These are phyloP conservation scores for Esox lucius DNA, from an alignment of 2,797 vertebrate species.

Conservation along the genomic window DNA sequence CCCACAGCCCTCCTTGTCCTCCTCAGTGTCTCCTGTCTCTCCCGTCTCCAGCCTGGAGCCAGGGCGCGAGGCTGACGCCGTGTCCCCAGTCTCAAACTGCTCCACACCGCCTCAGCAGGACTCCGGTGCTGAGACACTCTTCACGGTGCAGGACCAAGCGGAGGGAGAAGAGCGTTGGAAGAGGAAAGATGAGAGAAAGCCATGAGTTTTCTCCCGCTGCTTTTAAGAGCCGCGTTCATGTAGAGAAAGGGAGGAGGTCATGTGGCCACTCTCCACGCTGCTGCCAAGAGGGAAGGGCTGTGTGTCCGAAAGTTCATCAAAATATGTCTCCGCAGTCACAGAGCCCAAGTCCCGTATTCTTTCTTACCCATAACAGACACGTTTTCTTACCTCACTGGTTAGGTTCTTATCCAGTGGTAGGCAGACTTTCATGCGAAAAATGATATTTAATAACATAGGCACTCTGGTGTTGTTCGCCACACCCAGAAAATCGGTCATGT, in stretches of 20 bases:
- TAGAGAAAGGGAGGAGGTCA: neutral
- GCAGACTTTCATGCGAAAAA: no score
- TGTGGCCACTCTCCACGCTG: neutral
- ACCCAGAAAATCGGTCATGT: no score
- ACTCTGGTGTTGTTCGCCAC: no score
- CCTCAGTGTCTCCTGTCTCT: slow-evolving; percentile 45
- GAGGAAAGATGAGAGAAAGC: slow-evolving; percentile 41
- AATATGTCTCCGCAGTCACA: neutral
- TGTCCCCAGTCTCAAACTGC: slow-evolving; percentile 58
- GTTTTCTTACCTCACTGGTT: neutral
- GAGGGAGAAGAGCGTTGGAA: slow-evolving; percentile 35
- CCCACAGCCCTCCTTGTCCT: slow-evolving; percentile 69
- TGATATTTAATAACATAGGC: no score
- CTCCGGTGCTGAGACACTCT: slow-evolving; percentile 62
- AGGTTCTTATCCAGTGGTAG: no score
- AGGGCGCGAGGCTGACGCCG: slow-evolving; percentile 13
- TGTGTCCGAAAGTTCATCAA: neutral
- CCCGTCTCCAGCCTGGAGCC: slow-evolving; percentile 32
- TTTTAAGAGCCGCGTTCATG: neutral
- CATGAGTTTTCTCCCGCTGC: slow-evolving; percentile 1
- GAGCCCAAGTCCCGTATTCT: neutral
- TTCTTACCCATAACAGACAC: neutral
- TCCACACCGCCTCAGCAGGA: slow-evolving; percentile 59
- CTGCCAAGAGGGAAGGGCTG: neutral
- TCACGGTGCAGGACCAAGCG: slow-evolving; percentile 56